These are phyloP conservation scores for Prionace glauca DNA, from an alignment of 2,797 vertebrate species.

Conservation along the genomic window DNA sequence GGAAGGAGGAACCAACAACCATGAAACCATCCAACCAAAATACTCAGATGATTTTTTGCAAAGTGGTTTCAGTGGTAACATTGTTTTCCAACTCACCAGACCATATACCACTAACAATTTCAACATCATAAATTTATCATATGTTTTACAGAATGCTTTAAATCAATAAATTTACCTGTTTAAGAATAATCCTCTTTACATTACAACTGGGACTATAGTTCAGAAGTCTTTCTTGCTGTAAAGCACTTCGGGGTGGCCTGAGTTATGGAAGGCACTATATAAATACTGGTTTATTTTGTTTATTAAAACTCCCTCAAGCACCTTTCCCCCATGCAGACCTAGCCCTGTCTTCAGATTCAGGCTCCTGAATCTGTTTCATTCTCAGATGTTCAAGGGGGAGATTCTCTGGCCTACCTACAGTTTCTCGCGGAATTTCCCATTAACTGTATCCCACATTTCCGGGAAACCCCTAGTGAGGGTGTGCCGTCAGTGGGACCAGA, in stretches of 20 bases:
- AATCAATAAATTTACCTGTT: background rate
- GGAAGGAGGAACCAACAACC: constrained; percentile 9
- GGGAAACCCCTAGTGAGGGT: no score
- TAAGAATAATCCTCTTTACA: background rate
- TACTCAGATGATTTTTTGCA: background rate
- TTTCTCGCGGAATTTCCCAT: no score
- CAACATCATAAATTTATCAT: background rate
- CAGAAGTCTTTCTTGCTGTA: background rate
- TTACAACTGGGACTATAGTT: background rate
- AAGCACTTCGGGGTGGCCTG: background rate
- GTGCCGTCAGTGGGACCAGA: no score
- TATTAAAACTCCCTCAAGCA: background rate
- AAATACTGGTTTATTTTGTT: background rate
- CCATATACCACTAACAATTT: background rate
- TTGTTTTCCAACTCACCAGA: background rate
- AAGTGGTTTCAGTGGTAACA: background rate
- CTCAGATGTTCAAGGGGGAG: no score
- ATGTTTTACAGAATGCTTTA: background rate
- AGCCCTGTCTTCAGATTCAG: background rate
- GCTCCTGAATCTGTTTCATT: background rate
- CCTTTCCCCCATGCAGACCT: background rate
- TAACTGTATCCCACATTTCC: no score
- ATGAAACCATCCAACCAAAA: background rate
- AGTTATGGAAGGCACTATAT: background rate
- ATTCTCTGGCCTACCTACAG: no score